phyloP scores from a whole-genome alignment of 2,797 vertebrate species.

The Cyprinella venusta region DNA sequence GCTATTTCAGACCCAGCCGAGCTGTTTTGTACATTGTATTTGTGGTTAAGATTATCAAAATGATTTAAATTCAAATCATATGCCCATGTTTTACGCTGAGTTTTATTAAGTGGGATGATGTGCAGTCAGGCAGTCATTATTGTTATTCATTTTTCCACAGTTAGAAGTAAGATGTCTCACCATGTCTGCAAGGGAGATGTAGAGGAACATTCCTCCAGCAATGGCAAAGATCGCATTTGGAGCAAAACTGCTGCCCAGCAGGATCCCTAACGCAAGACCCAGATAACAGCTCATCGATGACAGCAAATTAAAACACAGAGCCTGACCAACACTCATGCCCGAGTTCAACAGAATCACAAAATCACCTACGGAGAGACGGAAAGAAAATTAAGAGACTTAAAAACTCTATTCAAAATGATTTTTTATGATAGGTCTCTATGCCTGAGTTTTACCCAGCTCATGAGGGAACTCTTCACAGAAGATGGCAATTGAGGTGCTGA shows the following conservation, averaged over 20 bases:
- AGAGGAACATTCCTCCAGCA: constrained; percentile 98
- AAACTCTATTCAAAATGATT: accelerated
- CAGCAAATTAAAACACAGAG: constrained; percentile 91
- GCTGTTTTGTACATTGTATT: not conserved
- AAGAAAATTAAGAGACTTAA: not conserved
- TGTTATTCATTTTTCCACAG: constrained; percentile 2
- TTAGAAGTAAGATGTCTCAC: constrained; percentile 73
- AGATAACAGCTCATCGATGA: constrained; percentile 91
- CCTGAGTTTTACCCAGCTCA: constrained; percentile 82
- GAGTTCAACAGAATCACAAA: constrained; percentile 94
- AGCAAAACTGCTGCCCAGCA: constrained; percentile 92
- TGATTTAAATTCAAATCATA: not conserved
- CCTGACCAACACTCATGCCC: constrained; percentile 94
- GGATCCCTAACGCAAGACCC: constrained; percentile 90
- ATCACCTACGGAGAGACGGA: constrained; percentile 81
- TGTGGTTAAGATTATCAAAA: not conserved
- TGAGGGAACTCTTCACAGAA: constrained; percentile 98
- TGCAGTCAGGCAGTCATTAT: not conserved
- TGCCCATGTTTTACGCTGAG: not conserved
- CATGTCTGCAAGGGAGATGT: constrained; percentile 96
- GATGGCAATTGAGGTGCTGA: constrained; percentile 96
- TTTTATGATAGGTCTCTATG: not conserved
- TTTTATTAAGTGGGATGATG: not conserved
- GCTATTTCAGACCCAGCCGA: not conserved
- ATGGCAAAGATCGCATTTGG: constrained; percentile 93